phyloP scores from a whole-genome alignment of 2,888 invertebrate genomes.

The Temnothorax unifasciatus region DNA sequence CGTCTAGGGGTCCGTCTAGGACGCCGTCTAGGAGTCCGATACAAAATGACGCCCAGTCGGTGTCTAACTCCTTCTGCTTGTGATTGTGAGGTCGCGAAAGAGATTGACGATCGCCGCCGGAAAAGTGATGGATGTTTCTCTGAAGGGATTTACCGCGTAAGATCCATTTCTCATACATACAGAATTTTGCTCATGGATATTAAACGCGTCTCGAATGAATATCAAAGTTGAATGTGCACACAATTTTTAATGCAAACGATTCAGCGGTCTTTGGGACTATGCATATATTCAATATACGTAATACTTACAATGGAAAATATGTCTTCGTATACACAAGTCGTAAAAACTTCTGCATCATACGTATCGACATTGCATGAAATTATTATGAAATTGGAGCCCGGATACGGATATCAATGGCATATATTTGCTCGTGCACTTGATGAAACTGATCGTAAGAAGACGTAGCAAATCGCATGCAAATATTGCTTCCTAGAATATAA shows the following conservation, averaged over 20 bases:
- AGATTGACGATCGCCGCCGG: constrained; percentile 58
- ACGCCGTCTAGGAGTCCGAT: background rate
- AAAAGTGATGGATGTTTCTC: constrained; percentile 66
- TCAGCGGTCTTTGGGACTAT: background rate
- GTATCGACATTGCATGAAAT: background rate
- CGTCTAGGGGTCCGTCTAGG: constrained; percentile 7
- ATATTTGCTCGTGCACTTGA: background rate
- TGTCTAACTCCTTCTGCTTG: constrained; percentile 1
- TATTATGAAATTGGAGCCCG: background rate
- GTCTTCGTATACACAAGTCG: background rate
- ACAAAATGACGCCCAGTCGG: background rate
- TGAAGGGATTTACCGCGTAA: constrained; percentile 55
- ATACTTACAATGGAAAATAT: constrained; percentile 28
- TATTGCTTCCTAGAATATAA: background rate
- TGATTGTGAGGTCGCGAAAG: constrained; percentile 52
- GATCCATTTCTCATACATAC: background rate
- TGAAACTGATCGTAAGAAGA: background rate
- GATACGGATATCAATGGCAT: background rate
- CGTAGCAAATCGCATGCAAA: background rate
- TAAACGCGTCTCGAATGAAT: constrained; percentile 12
- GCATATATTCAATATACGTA: background rate
- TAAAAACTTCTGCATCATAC: background rate
- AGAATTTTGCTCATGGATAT: constrained; percentile 23
- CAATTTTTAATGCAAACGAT: background rate
- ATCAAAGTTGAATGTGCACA: constrained; percentile 1